Base-by-base conservation (phyloP, 2,797 vertebrate species). In the Gymnoscopelus microlampas region DNA sequence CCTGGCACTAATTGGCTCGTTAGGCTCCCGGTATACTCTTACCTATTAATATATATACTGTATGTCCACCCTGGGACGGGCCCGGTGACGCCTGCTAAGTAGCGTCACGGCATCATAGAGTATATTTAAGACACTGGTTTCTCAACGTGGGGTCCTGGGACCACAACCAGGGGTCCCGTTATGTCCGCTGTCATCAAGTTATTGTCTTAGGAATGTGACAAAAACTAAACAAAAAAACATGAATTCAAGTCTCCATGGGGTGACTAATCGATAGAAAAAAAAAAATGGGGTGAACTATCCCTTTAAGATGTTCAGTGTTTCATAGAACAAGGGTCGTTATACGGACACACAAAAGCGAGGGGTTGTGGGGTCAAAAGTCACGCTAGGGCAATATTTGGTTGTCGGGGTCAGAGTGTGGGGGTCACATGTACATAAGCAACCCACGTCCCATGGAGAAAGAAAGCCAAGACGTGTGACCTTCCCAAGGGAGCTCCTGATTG, bases 1-100 rank as follows among this genome's bases (percentile, higher is more conserved):
- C 60, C 56, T 58, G 14, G 65, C 26, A 55, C 71, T 78, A 78
- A 87, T 77, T 86, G 68, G 69, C 72, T 35, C 26, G 57, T 60
- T 67, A 74, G 71, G 70, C 32, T 71, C 51, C 48, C 65, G 14
- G 53, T 76, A 71, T 47, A 3, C 60, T 56, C 66, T 19, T 19
- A 19, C 19, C 19, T 66, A 60, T 47, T 39, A 66, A 39, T 19
- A 70, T 29, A 29, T 29, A 29, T 29, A 29, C 26, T 29, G 3
- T 4, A 29, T 29, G 26, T 29, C 26, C 26, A 29, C 26, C 26
- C 26, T 53, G 56, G 64, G 57, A 64, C 19, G 68, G 51, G 35
- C 26, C 51, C 13, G 19, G 49, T 19, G 48, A 14, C 23, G 23
- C 14, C 49, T 53, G 58, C 24, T 67, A 60, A 65, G 50, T 61